Conservation (phyloP, 2,797 vertebrate genomes). For the Menidia menidia region DNA sequence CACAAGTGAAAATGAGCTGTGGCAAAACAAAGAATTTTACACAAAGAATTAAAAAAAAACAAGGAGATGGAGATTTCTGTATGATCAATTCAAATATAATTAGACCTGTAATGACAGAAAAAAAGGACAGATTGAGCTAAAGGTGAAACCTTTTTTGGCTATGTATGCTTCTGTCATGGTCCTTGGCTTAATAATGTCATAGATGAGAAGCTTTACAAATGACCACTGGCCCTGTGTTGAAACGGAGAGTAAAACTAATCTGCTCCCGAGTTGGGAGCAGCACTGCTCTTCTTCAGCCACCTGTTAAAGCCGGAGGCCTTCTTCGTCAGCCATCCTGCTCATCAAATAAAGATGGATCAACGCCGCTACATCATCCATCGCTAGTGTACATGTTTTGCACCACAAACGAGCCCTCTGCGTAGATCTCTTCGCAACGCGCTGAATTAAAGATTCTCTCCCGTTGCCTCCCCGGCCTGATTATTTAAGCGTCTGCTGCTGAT, state of each 20-base stretch:
- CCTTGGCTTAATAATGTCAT: constrained; percentile 21
- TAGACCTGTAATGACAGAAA: background rate
- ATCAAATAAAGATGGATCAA: constrained; percentile 28
- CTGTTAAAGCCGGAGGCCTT: constrained; percentile 72
- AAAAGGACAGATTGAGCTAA: background rate
- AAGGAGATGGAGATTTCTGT: constrained; percentile 10
- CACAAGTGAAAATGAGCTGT: constrained; percentile 52
- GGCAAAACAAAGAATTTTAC: constrained; percentile 10
- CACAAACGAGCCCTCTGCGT: constrained; percentile 26
- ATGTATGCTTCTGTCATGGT: constrained; percentile 27
- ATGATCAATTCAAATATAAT: background rate
- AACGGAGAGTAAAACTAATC: constrained; percentile 58
- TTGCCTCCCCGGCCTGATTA: constrained; percentile 64
- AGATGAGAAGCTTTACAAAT: constrained; percentile 48
- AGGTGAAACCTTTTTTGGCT: constrained; percentile 14
- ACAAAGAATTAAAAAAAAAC: constrained; percentile 6
- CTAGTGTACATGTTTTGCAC: constrained; percentile 4
- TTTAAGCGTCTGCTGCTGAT: constrained; percentile 65
- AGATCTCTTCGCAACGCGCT: constrained; percentile 65
- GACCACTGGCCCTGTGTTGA: constrained; percentile 44
- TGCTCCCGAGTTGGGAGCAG: constrained; percentile 64
- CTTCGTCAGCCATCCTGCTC: constrained; percentile 45
- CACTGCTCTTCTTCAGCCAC: constrained; percentile 64
- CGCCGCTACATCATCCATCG: constrained; percentile 12
- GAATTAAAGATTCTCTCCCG: constrained; percentile 58